A percentile compares a stretch with the other conserved stretches of the same genome.
Evolutionary conservation across 2,797 vertebrate species (phyloP).

Genomic region (Lithobates pipiens): DNA sequence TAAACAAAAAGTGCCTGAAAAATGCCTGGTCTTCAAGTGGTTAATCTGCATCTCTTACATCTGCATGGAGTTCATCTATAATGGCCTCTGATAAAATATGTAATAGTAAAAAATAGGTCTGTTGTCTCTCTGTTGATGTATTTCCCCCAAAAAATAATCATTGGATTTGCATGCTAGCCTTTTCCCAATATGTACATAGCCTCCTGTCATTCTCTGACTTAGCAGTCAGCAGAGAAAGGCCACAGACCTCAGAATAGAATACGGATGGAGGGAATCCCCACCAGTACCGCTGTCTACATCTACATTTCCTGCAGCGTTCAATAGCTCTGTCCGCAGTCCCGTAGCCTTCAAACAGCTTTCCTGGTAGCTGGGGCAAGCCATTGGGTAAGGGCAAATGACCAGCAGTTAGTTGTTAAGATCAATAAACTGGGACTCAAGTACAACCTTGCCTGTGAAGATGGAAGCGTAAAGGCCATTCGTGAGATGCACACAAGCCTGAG

Average conservation of each 20-base stretch:
- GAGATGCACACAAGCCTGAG: slow-evolving; percentile 3
- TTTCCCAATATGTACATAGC: not conserved
- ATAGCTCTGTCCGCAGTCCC: not conserved
- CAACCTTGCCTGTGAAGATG: not conserved
- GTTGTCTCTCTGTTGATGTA: no score
- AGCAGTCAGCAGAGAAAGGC: not conserved
- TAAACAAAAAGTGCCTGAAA: no score
- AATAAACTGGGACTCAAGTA: not conserved
- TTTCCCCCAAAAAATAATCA: not conserved
- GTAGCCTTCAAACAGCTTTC: not conserved
- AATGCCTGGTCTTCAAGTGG: no score
- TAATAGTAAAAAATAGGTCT: no score
- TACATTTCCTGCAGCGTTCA: not conserved
- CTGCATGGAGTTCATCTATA: no score
- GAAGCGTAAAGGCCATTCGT: not conserved
- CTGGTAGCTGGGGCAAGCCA: not conserved
- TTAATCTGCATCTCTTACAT: no score
- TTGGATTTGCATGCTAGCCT: not conserved
- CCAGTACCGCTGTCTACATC: not conserved
- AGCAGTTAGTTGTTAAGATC: slow-evolving; percentile 32
- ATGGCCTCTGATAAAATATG: no score
- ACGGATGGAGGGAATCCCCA: not conserved
- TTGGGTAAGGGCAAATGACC: slow-evolving; percentile 24
- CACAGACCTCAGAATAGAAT: not conserved
- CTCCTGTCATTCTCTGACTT: not conserved